phyloP scores from a whole-genome alignment of 1,140 invertebrate genomes.

The Pachyrhynchus sulphureomaculatus region DNA sequence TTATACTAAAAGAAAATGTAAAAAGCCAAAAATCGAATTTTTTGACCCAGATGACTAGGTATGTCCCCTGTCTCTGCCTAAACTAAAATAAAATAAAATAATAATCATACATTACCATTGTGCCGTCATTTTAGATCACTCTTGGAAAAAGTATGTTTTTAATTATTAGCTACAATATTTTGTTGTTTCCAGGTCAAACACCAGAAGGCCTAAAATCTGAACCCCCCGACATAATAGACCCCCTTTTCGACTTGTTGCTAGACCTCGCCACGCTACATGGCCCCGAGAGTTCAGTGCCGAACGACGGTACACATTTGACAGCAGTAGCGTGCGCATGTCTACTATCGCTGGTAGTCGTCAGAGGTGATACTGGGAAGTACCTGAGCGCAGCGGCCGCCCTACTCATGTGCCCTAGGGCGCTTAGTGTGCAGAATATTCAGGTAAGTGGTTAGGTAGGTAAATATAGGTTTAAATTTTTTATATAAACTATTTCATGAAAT shows the following conservation, averaged over 20 bases:
- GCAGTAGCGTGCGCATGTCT: constrained; percentile 88
- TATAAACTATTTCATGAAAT: too few species aligned
- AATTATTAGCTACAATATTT: too few species aligned
- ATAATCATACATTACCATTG: too few species aligned
- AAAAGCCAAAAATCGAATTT: too few species aligned
- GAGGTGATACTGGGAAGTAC: constrained; percentile 90
- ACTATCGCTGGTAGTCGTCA: constrained; percentile 85
- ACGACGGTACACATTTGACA: constrained; percentile 70
- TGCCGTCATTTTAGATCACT: too few species aligned
- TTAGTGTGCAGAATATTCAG: constrained; percentile 78
- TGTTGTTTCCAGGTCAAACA: constrained; percentile 63
- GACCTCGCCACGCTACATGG: constrained; percentile 73
- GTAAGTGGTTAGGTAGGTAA: constrained; percentile 52
- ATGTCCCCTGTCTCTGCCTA: too few species aligned
- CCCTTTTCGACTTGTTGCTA: constrained; percentile 75
- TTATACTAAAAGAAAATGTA: too few species aligned
- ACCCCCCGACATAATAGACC: constrained; percentile 75
- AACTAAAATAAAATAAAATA: too few species aligned
- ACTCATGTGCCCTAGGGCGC: constrained; percentile 78
- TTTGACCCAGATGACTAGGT: too few species aligned
- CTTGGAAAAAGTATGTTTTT: too few species aligned
- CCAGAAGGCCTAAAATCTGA: constrained; percentile 73
- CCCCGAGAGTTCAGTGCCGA: constrained; percentile 57
- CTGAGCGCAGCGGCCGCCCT: constrained; percentile 83
- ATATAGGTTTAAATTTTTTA: too few species aligned